These are phyloP conservation scores for Parthenolecanium corni DNA, from an alignment of 2,888 invertebrate genomes.

Conservation along the genomic window DNA sequence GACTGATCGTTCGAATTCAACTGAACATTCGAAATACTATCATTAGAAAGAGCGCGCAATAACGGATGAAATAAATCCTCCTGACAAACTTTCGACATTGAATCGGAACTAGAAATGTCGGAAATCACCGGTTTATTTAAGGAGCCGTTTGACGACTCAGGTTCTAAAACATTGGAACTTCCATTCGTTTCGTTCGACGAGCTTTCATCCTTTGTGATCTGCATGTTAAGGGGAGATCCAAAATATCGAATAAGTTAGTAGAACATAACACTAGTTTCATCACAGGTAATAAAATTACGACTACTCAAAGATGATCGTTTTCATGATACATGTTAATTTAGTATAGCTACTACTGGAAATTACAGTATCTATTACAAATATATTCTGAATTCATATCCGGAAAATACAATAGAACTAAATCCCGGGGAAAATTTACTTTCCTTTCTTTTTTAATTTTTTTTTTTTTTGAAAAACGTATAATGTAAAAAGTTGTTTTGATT, in stretches of 20 bases:
- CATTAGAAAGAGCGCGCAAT: constrained; percentile 6
- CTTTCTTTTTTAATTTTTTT: no score
- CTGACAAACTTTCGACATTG: constrained; percentile 21
- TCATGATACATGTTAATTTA: no score
- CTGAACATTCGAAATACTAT: constrained; percentile 2
- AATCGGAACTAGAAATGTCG: constrained; percentile 9
- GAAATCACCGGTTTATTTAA: constrained; percentile 2
- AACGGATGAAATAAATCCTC: constrained; percentile 19
- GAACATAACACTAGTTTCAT: not conserved
- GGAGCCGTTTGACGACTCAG: constrained; percentile 5
- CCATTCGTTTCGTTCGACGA: constrained; percentile 4
- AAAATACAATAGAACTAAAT: no score
- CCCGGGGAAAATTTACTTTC: no score
- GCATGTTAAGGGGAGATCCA: not conserved
- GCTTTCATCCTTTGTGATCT: constrained; percentile 21
- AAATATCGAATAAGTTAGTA: not conserved
- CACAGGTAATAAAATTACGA: not conserved
- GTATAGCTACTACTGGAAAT: no score
- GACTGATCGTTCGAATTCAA: constrained; percentile 12
- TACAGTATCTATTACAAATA: no score
- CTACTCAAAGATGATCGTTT: no score
- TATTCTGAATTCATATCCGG: no score
- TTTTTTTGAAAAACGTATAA: no score
- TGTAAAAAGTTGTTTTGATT: no score
- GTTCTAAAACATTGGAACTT: not conserved